Evolutionary conservation across 2,888 invertebrate genomes (phyloP).

Genomic region (Leucoma salicis): DNA sequence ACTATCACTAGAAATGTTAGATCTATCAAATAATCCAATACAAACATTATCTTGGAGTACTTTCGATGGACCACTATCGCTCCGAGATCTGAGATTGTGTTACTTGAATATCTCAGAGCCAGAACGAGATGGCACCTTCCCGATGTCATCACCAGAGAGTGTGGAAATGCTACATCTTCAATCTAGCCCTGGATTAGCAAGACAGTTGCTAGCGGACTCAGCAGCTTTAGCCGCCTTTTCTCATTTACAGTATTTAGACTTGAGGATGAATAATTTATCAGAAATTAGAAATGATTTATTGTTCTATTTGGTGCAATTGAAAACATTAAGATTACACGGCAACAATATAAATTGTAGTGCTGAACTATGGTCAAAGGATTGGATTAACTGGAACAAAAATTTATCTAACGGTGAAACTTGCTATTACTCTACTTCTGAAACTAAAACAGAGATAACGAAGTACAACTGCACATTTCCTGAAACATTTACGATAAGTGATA

Average conservation of each 20-base stretch:
- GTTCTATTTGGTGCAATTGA: constrained; percentile 86
- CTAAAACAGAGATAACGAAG: constrained; percentile 67
- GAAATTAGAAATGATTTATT: constrained; percentile 84
- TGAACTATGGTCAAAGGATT: constrained; percentile 85
- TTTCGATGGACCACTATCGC: constrained; percentile 84
- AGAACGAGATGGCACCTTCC: constrained; percentile 85
- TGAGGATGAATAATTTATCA: constrained; percentile 84
- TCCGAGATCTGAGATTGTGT: constrained; percentile 87
- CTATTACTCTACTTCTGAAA: constrained; percentile 70
- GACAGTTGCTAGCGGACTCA: constrained; percentile 86
- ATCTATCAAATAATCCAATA: constrained; percentile 92
- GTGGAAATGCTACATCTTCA: constrained; percentile 89
- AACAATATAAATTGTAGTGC: constrained; percentile 88
- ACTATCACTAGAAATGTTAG: constrained; percentile 88
- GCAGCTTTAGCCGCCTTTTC: constrained; percentile 87
- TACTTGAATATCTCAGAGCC: constrained; percentile 82
- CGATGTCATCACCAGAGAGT: constrained; percentile 86
- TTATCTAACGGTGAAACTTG: constrained; percentile 63
- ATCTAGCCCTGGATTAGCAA: constrained; percentile 86
- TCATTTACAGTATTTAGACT: constrained; percentile 86
- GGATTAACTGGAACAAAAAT: constrained; percentile 83
- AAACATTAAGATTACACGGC: constrained; percentile 84
- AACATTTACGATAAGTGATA: constrained; percentile 76
- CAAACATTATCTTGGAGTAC: constrained; percentile 84
- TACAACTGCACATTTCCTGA: constrained; percentile 77